Evolutionary conservation across 1,140 invertebrate species (phyloP).

Genomic region (Hestina assimilis): DNA sequence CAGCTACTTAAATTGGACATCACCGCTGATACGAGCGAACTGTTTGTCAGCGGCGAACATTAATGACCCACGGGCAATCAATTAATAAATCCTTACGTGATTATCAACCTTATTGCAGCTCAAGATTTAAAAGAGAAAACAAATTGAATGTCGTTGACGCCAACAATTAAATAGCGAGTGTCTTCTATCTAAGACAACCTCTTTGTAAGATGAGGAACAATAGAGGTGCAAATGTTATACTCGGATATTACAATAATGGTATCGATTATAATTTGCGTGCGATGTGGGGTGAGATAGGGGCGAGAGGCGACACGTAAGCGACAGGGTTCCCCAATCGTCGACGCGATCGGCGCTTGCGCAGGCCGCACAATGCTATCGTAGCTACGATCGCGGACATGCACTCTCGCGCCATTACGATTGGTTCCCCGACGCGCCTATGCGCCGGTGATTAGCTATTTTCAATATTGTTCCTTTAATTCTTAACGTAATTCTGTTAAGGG

Average conservation of each 20-base stretch:
- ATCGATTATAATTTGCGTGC: slow-evolving; percentile 78
- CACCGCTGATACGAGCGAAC: slow-evolving; percentile 29
- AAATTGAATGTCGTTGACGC: slow-evolving; percentile 7
- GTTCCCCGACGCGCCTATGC: slow-evolving; percentile 55
- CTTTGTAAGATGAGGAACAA: slow-evolving; percentile 56
- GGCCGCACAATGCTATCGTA: slow-evolving; percentile 70
- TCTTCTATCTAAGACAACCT: not conserved
- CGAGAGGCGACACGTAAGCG: slow-evolving; percentile 70
- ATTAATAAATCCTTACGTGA: slow-evolving; percentile 4
- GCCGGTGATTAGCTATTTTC: slow-evolving; percentile 62
- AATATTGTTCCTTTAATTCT: slow-evolving; percentile 33
- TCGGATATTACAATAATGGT: slow-evolving; percentile 75
- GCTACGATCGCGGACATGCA: slow-evolving; percentile 66
- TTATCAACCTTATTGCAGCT: not conserved
- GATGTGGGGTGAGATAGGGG: slow-evolving; percentile 62
- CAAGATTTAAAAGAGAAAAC: not conserved
- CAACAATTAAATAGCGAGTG: slow-evolving; percentile 24
- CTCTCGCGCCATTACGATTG: slow-evolving; percentile 70
- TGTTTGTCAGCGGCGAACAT: slow-evolving; percentile 37
- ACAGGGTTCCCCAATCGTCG: slow-evolving; percentile 68
- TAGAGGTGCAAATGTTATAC: slow-evolving; percentile 68
- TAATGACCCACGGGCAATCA: slow-evolving; percentile 29
- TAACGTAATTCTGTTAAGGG: slow-evolving; percentile 13
- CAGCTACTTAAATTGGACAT: slow-evolving; percentile 47
- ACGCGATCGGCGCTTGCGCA: slow-evolving; percentile 64